Evolutionary conservation across 1,140 invertebrate genomes (phyloP), one percentile per base, ranked within the genome.

Genomic region (Drosophila sp.): DNA sequence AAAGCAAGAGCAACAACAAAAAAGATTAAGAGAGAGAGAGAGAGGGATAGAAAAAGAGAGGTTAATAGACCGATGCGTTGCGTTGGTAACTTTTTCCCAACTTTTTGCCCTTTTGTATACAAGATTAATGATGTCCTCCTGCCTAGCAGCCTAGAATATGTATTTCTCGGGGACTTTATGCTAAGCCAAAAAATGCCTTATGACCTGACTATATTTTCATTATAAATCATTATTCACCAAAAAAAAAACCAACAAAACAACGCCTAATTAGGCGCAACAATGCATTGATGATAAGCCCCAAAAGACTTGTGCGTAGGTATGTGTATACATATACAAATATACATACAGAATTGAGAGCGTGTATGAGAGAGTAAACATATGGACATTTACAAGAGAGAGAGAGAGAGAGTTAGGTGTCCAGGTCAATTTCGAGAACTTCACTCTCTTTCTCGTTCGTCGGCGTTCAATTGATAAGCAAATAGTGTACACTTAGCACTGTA

Each of bases 41-140:
- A 69, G 57, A 60, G 60, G 30, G 41, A 17, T 17, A 8, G 61
- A 38, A 27, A 11, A 1, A n/a, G 60, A 54, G 47, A 68, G 75
- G 55, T 56, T 66, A 66, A 75, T 67, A 66, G 58, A 68, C 50
- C 44, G 25, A 57, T 61, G 74, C 61, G 60, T 81, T 77, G 64
- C 72, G 65, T 61, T 72, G 65, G 62, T 62, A 80, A 80, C 68
- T 81, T 72, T 50, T 72, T 65, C 44, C 62, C 66, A 77, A 70
- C 66, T 76, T 77, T 76, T 76, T 71, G 73, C 64, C 38, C 75
- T 76, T 77, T 77, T 77, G 74, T 77, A 61, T 33, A 41, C 25
- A 77, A 77, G 75, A 77, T 77, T 77, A 77, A 77, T 77, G 74
- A 77, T 77, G 75, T 77, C 57, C 44, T 50, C 44, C 35, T 4